phyloP scores from a whole-genome alignment of 2,797 vertebrate genomes.

The Pogonophryne albipinna region DNA sequence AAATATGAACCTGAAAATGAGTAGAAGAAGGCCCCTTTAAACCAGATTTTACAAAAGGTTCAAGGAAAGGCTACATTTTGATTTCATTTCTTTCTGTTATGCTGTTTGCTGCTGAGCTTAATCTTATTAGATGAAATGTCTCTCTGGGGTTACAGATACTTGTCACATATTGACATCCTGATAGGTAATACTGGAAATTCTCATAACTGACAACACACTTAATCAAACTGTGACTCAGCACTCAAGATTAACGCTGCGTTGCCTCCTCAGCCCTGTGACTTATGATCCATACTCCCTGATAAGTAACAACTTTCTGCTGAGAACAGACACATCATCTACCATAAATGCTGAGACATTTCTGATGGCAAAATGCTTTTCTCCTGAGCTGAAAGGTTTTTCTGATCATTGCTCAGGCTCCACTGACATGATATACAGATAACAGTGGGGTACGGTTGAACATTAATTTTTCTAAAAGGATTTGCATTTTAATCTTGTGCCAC shows the following conservation, averaged over 20 bases:
- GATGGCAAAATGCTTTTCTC: conserved; percentile 60
- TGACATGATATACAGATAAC: conserved; percentile 77
- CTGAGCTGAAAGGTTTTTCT: conserved; percentile 70
- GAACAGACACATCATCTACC: conserved; percentile 72
- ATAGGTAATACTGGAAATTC: conserved; percentile 56
- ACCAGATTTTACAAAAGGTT: conserved; percentile 26
- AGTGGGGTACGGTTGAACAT: conserved; percentile 65
- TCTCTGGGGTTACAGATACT: conserved; percentile 42
- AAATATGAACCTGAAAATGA: too few relatives aligned
- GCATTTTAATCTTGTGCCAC: conserved; percentile 79
- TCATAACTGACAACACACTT: conserved; percentile 51
- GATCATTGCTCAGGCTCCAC: conserved; percentile 69
- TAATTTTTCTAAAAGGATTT: conserved; percentile 86
- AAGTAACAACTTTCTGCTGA: conserved; percentile 77
- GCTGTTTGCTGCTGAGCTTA: conserved; percentile 11
- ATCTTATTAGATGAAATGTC: conserved; percentile 45
- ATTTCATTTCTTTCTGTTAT: conserved; percentile 18
- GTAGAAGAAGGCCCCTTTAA: too few relatives aligned
- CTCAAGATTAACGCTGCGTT: conserved; percentile 66
- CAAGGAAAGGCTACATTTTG: conserved; percentile 31
- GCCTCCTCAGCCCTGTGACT: conserved; percentile 68
- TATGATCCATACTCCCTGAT: conserved; percentile 72
- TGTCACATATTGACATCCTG: conserved; percentile 55
- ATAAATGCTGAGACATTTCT: conserved; percentile 75
- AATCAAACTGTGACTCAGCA: conserved; percentile 78